Base-by-base conservation (phyloP, 1,140 invertebrate species). In the Bombus superbus region DNA sequence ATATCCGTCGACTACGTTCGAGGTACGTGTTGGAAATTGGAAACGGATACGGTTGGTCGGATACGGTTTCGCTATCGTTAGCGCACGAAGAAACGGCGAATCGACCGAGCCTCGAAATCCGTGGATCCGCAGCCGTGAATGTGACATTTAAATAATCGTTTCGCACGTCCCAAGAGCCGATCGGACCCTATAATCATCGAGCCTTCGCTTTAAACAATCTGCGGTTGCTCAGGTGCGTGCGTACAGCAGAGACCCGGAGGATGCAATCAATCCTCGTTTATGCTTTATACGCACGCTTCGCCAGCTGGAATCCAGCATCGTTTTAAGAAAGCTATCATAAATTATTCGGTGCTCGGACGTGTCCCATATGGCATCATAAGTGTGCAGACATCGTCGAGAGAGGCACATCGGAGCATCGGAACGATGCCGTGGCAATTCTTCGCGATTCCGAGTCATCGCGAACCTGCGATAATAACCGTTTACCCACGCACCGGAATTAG, bases 401-500 rank as follows among this genome's bases (percentile, higher is more conserved):
- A 10, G 32, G 28, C 32, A 53, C 32, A 53, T 38, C 62, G 42
- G 38, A 32, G 68, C 1, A 32, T 53, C 35, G 35, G 8, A 40
- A 6, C 38, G 38, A 22, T 42, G 38, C 40, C 28, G 47, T 2
- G 47, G 47, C 47, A 0, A 53, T 53, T 53, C 47, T 53, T 6
- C 47, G 0, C 47, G 47, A 53, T 53, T 53, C 47, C 47, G 47
- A 53, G 47, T 42, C 69, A 10, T 9, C 77, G 47, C 64, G 66
- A 72, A 73, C 57, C 62, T 71, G 80, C 88, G 88, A 91, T 87
- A 88, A 92, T 90, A 90, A 88, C 83, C 72, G 83, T 69, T 88
- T 91, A 92, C 92, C 92, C 89, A 93, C 92, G 91, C 92, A 84
- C 69, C 81, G 47, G 88, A 92, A 93, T 93, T 93, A 92, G 92